A percentile compares a stretch with the other conserved stretches of the same genome.
Evolutionary conservation across 2,797 vertebrate species (phyloP).

Genomic region (Mus spretus): DNA sequence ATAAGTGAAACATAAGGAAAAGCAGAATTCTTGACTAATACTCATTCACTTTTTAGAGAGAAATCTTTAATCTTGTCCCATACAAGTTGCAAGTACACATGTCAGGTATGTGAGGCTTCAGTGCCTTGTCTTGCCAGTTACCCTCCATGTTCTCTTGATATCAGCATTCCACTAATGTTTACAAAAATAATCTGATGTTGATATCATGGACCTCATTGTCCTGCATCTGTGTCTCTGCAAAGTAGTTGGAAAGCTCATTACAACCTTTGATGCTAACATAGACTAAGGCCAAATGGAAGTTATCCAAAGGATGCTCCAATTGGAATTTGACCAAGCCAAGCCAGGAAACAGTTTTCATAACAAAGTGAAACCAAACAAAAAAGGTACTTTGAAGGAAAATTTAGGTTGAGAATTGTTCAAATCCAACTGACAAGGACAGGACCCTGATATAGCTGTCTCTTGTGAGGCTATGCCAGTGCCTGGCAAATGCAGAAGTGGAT

Average conservation of each 20-base stretch:
- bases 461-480: too few relatives aligned
- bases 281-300: slow-evolving; percentile 63
- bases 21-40: neutral
- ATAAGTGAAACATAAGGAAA: neutral
- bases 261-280: neutral
- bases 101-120: neutral
- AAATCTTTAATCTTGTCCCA: neutral
- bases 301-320: neutral
- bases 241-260: neutral
- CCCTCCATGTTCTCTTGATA: neutral
- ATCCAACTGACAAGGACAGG: neutral
- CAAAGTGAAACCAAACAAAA: neutral
- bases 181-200: neutral
- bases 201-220: neutral
- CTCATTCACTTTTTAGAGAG: neutral
- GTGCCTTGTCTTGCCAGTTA: neutral
- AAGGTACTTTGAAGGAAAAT: neutral
- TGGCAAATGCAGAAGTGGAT: too few relatives aligned
- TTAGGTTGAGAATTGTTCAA: neutral
- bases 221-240: neutral
- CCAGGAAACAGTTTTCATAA: neutral
- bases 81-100: neutral
- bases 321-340: neutral
- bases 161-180: neutral
- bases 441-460: neutral